phyloP scores from a whole-genome alignment of 2,113 vertebrate species.

The Lamprotornis superbus region DNA sequence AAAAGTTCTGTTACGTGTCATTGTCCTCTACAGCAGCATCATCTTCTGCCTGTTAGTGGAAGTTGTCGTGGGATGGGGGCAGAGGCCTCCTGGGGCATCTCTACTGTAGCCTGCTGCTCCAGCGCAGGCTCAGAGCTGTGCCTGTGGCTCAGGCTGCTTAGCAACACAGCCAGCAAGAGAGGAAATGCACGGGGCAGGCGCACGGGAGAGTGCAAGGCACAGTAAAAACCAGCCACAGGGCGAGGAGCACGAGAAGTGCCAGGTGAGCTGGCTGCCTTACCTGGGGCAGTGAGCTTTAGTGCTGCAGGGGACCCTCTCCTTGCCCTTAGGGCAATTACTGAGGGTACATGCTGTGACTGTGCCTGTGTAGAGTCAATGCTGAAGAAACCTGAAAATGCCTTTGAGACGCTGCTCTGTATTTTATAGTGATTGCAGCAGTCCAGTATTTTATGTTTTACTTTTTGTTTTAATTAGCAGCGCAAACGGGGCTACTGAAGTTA shows the following conservation, averaged over 20 bases:
- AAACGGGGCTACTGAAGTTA: background rate
- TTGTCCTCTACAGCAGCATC: background rate
- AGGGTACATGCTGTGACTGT: background rate
- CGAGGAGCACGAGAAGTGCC: background rate
- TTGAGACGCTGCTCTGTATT: background rate
- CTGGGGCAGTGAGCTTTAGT: background rate
- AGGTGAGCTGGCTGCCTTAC: accelerated
- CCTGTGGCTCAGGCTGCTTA: background rate
- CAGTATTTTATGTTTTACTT: background rate
- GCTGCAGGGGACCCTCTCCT: background rate
- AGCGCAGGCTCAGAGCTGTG: accelerated
- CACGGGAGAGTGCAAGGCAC: background rate
- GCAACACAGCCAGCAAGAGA: background rate
- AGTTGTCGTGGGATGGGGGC: accelerated
- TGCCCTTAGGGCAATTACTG: accelerated
- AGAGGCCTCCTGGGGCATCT: background rate
- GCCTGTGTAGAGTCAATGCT: background rate
- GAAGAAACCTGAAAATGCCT: background rate
- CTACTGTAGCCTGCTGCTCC: background rate
- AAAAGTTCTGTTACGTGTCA: accelerated
- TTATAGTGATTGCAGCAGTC: background rate
- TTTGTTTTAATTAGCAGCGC: background rate
- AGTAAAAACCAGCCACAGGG: accelerated
- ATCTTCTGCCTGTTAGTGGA: background rate
- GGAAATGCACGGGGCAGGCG: accelerated